These are phyloP conservation scores for Progne subis DNA, from an alignment of 2,113 vertebrate genomes.

Conservation along the genomic window DNA sequence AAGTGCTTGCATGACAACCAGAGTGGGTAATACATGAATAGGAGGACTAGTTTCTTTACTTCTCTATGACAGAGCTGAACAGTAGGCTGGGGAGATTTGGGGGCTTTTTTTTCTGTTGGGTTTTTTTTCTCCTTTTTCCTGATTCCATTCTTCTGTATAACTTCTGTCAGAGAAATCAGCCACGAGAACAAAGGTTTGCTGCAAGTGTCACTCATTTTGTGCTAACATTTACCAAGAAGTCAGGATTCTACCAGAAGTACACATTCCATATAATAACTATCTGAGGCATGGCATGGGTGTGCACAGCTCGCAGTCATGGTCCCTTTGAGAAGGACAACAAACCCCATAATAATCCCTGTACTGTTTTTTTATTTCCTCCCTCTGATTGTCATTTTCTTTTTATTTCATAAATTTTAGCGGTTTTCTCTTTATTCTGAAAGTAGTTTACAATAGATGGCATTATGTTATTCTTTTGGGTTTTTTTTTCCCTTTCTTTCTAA, in stretches of 20 bases:
- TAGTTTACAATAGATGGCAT: neutral
- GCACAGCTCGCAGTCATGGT: neutral
- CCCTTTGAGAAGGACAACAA: neutral
- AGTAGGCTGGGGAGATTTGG: neutral
- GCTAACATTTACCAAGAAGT: neutral
- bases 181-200: neutral
- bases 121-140: neutral
- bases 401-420: neutral
- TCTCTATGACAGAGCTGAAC: constrained; percentile 18
- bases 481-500: neutral
- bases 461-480: neutral
- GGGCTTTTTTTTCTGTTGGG: neutral
- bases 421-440: neutral
- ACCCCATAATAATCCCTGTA: neutral
- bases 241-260: neutral
- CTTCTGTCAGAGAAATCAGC: constrained; percentile 42
- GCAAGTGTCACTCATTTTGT: neutral
- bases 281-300: neutral
- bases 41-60: constrained; percentile 36
- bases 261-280: neutral
- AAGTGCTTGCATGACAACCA: neutral
- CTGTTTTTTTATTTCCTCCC: accelerated
- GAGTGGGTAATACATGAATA: constrained; percentile 25
- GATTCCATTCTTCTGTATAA: neutral
- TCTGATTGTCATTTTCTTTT: neutral